Conservation (phyloP, 2,113 vertebrate genomes). For the Aythya baeri region DNA sequence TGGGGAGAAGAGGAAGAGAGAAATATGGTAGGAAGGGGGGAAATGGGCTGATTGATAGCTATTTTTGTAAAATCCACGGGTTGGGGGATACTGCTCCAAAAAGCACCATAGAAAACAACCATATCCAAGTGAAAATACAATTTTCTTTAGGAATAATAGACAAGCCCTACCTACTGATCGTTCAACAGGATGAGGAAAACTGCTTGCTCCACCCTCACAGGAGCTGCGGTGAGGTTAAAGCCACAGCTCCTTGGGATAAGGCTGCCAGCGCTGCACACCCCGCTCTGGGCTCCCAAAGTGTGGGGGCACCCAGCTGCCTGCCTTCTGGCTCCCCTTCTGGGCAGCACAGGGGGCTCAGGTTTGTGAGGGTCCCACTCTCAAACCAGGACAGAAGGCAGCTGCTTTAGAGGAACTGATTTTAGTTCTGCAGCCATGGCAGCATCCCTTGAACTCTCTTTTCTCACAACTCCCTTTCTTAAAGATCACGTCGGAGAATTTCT, state of each 20-base stretch:
- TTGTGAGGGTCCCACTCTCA: neutral
- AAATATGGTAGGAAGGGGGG: neutral
- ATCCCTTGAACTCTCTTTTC: neutral
- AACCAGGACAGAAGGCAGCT: neutral
- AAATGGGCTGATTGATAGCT: neutral
- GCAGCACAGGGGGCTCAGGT: neutral
- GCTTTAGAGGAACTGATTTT: neutral
- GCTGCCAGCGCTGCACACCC: neutral
- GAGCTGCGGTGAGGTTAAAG: slow-evolving; percentile 3
- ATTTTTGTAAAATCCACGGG: neutral
- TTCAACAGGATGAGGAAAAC: neutral
- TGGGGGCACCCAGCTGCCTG: accelerated
- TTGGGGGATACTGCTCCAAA: neutral
- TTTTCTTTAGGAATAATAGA: neutral
- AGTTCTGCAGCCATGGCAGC: neutral
- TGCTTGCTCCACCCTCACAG: neutral
- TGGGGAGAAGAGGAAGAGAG: neutral
- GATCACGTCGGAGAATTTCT: neutral
- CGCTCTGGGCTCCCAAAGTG: neutral
- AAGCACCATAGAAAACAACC: neutral
- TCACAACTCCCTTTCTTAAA: neutral
- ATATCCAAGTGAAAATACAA: neutral
- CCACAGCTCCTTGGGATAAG: neutral
- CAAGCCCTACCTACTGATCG: neutral
- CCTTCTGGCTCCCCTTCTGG: neutral